These are phyloP conservation scores for Hypercompe scribonia DNA, from an alignment of 2,888 invertebrate genomes.

Conservation along the genomic window DNA sequence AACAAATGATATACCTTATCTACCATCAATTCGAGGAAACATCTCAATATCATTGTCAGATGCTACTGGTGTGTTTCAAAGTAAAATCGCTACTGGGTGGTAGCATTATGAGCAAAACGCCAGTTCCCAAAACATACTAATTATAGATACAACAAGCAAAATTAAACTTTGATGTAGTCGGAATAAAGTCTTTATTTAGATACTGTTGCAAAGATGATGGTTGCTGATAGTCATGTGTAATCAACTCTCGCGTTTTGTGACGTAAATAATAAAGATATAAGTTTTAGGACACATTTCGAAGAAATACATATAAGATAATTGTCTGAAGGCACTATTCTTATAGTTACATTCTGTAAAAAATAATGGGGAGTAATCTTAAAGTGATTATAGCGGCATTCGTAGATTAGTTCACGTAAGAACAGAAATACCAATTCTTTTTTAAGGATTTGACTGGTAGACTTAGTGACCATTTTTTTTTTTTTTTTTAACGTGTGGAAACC, in stretches of 20 bases:
- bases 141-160: slow-evolving; percentile 28
- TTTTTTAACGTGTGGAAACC: too few species aligned
- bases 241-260: slow-evolving; percentile 56
- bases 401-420: too few species aligned
- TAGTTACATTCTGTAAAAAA: background rate
- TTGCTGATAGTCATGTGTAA: slow-evolving; percentile 58
- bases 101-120: slow-evolving; percentile 55
- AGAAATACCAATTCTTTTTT: too few species aligned
- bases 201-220: slow-evolving; percentile 30
- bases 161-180: slow-evolving; percentile 19
- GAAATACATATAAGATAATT: slow-evolving; percentile 29
- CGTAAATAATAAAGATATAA: slow-evolving; percentile 56
- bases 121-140: slow-evolving; percentile 53
- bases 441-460: too few species aligned
- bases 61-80: slow-evolving; percentile 39
- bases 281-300: slow-evolving; percentile 46
- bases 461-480: too few species aligned
- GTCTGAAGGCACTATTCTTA: slow-evolving; percentile 14
- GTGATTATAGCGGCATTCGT: background rate
- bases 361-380: background rate
- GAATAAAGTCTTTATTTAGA: slow-evolving; percentile 23
- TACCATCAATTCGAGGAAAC: slow-evolving; percentile 28
- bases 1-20: slow-evolving; percentile 21
- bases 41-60: slow-evolving; percentile 25
- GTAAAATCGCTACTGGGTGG: slow-evolving; percentile 49